phyloP scores from a whole-genome alignment of 2,113 vertebrate species.

The Hystrix brachyura region DNA sequence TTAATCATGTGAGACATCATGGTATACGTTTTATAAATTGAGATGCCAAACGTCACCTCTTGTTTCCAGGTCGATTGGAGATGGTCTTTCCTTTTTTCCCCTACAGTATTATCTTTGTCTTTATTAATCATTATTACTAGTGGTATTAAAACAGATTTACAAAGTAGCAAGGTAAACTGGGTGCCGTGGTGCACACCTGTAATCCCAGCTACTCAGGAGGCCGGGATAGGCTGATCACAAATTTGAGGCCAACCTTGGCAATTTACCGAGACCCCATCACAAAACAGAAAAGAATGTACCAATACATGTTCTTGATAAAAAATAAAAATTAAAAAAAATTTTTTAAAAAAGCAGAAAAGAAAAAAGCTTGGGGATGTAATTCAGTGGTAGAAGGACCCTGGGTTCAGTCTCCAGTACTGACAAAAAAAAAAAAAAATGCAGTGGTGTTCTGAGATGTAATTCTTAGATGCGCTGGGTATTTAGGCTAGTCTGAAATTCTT shows the following conservation, averaged over 20 bases:
- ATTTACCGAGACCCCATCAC: no score
- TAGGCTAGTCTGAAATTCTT: conserved; percentile 4
- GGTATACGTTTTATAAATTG: conserved; percentile 32
- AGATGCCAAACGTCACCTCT: background rate
- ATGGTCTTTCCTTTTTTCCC: conserved; percentile 46
- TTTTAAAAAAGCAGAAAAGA: background rate
- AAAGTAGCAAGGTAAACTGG: background rate
- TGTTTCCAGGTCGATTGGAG: conserved; percentile 30
- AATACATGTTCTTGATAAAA: no score
- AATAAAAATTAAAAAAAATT: no score
- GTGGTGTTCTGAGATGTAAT: background rate
- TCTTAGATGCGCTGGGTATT: background rate
- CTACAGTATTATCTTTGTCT: background rate
- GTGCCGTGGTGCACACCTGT: background rate
- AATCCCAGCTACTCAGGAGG: background rate
- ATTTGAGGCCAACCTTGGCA: background rate
- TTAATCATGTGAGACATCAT: background rate
- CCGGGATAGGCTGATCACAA: background rate
- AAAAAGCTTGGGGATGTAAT: background rate
- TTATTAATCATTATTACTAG: background rate
- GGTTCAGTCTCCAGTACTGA: background rate
- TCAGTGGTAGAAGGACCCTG: background rate
- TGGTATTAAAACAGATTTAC: background rate
- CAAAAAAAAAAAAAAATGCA: background rate
- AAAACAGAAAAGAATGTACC: background rate